A percentile compares a stretch with the other conserved stretches of the same genome.
These are phyloP conservation scores for Mus spicilegus DNA, from an alignment of 2,113 vertebrate species.

Conservation along the genomic window DNA sequence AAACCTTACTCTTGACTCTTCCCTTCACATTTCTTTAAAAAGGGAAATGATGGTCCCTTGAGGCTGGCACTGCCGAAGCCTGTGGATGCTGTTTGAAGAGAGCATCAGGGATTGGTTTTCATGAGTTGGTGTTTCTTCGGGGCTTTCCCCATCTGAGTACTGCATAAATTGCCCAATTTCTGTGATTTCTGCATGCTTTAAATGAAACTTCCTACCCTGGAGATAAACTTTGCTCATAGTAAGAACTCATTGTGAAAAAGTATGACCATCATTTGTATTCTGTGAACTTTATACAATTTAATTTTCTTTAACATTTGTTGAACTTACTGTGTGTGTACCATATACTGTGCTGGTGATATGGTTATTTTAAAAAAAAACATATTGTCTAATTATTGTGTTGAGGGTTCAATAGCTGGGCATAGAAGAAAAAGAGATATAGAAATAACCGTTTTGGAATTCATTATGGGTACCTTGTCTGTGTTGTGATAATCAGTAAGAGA, in stretches of 20 bases:
- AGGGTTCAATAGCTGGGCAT: neutral
- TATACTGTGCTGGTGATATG: neutral
- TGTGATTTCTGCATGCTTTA: neutral
- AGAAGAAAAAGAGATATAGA: neutral
- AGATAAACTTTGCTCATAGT: neutral
- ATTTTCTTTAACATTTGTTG: neutral
- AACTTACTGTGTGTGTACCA: neutral
- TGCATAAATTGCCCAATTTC: neutral
- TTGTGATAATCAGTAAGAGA: neutral
- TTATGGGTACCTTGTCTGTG: neutral
- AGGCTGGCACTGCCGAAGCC: slow-evolving; percentile 53
- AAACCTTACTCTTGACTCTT: slow-evolving; percentile 72
- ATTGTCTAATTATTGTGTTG: neutral
- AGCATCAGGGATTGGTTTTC: neutral
- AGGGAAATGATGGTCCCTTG: slow-evolving; percentile 34
- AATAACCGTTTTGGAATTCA: neutral
- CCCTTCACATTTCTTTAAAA: slow-evolving; percentile 39
- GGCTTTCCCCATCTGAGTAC: neutral
- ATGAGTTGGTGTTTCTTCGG: neutral
- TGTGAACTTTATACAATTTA: slow-evolving; percentile 22
- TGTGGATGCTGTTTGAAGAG: neutral
- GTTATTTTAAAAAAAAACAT: neutral
- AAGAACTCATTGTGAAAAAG: neutral
- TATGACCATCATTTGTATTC: neutral
- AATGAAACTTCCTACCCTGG: neutral